A percentile compares a stretch with the other conserved stretches of the same genome.
These are phyloP conservation scores for Solea senegalensis DNA, from an alignment of 2,113 vertebrate species.

Conservation along the genomic window DNA sequence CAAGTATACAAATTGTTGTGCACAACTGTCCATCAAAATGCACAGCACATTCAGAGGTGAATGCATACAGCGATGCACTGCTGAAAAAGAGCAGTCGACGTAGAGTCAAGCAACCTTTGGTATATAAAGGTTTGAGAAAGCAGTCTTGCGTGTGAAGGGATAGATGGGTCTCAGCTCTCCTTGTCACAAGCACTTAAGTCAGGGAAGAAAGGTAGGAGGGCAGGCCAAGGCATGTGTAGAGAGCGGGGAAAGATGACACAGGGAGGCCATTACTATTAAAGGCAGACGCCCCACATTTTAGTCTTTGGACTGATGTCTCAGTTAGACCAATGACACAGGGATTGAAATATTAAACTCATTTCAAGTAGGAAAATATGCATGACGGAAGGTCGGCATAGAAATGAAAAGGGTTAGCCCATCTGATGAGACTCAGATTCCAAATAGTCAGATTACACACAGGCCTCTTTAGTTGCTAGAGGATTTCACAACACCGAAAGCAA, in stretches of 20 bases:
- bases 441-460: neutral
- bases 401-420: slow-evolving; percentile 2
- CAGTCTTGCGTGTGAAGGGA: slow-evolving; percentile 54
- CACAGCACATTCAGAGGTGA: neutral
- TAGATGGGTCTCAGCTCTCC: slow-evolving; percentile 53
- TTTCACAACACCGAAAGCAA: neutral
- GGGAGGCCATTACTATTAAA: slow-evolving; percentile 8
- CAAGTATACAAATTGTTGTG: neutral
- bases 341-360: slow-evolving; percentile 17
- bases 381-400: neutral
- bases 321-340: neutral
- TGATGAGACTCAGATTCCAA: slow-evolving; percentile 9
- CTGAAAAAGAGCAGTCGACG: slow-evolving; percentile 45
- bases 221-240: slow-evolving; percentile 14
- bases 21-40: neutral
- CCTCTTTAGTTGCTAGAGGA: neutral
- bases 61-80: slow-evolving; percentile 1
- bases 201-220: slow-evolving; percentile 28
- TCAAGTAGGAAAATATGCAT: neutral
- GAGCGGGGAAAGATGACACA: slow-evolving; percentile 10
- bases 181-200: slow-evolving; percentile 60
- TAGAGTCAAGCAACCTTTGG: slow-evolving; percentile 33
- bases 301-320: neutral
- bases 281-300: neutral
- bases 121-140: slow-evolving; percentile 45